phyloP scores from a whole-genome alignment of 2,797 vertebrate genomes.

The Cuniculus paca region DNA sequence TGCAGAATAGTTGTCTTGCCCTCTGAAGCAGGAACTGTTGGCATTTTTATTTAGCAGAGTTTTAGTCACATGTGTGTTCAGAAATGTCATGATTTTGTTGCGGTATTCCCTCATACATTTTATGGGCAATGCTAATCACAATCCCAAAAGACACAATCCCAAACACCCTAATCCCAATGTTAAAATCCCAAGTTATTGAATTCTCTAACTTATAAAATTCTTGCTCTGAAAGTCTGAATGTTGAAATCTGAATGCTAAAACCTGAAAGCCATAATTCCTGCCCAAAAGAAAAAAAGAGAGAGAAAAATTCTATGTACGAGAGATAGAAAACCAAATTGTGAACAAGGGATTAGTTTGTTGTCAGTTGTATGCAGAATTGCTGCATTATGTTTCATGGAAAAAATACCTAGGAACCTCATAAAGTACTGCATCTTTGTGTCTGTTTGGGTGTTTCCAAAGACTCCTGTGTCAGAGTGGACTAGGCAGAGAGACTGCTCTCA shows the following conservation, averaged over 20 bases:
- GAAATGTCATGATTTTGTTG: background rate
- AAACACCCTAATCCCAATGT: background rate
- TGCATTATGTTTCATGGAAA: background rate
- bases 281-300: background rate
- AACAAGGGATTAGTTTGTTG: background rate
- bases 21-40: background rate
- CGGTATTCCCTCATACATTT: background rate
- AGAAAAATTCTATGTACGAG: background rate
- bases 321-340: background rate
- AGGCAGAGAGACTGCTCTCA: background rate
- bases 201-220: background rate
- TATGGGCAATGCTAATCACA: background rate
- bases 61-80: slow-evolving; percentile 15
- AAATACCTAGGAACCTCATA: background rate
- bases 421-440: background rate
- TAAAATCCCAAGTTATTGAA: background rate
- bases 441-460: background rate
- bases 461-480: background rate
- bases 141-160: background rate
- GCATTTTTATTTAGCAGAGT: background rate
- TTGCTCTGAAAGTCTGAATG: background rate
- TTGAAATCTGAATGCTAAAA: background rate
- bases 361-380: background rate
- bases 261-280: background rate
- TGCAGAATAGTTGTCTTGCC: background rate